Percentiles rank a stretch among this genome's conserved stretches.
phyloP scores from a whole-genome alignment of 2,113 vertebrate species.

The Rattus rattus region DNA sequence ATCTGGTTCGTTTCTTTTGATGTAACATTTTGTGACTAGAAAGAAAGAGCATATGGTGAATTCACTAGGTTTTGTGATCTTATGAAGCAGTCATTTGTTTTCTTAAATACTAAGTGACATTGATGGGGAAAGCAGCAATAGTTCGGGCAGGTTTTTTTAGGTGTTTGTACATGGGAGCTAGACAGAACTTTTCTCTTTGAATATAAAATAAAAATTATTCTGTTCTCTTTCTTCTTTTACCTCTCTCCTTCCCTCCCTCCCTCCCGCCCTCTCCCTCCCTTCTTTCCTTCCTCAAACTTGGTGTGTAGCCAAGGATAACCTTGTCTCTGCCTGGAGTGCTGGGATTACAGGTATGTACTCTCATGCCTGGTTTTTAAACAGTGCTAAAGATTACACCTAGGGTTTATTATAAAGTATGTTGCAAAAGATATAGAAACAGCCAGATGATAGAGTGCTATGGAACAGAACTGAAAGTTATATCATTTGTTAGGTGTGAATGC shows the following conservation, averaged over 20 bases:
- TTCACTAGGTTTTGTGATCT: constrained; percentile 30
- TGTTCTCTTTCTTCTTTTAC: constrained; percentile 1
- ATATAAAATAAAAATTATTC: not conserved
- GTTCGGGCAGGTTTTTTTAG: not conserved
- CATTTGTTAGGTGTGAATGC: not conserved
- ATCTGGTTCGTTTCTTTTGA: constrained; percentile 34
- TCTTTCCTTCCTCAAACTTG: not conserved
- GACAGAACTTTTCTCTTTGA: not conserved
- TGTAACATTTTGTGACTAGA: constrained; percentile 41
- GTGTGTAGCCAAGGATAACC: not conserved
- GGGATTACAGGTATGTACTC: constrained; percentile 5
- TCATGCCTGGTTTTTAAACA: not conserved
- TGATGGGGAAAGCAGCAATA: not conserved
- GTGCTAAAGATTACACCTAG: not conserved
- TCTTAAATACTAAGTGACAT: not conserved
- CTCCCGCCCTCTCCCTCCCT: not conserved
- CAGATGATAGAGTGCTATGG: not conserved
- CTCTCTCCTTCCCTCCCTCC: not conserved
- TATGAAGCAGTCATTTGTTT: constrained; percentile 24
- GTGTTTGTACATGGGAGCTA: not conserved
- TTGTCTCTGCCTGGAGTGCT: constrained; percentile 4
- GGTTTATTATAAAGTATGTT: not conserved
- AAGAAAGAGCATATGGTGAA: not conserved
- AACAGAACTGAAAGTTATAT: not conserved
- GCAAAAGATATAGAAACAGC: not conserved